Evolutionary conservation across 2,113 vertebrate genomes (phyloP).

Genomic region (Sisor rabdophorus): DNA sequence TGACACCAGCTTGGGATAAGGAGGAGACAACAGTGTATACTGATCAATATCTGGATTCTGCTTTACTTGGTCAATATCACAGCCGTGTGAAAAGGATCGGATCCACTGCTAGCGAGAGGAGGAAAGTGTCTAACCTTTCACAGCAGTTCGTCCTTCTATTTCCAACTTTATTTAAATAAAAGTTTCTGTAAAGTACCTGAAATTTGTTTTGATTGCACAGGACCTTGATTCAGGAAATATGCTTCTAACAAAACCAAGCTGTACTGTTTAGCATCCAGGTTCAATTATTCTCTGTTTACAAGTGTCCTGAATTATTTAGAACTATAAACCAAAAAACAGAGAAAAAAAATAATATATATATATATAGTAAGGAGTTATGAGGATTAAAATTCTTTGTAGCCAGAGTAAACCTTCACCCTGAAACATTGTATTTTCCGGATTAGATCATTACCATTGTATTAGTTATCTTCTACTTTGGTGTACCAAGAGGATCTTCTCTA

Average conservation of each 20-base stretch:
- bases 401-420: background rate
- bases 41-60: conserved; percentile 24
- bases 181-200: background rate
- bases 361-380: background rate
- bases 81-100: conserved; percentile 37
- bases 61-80: conserved; percentile 8
- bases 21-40: conserved; percentile 58
- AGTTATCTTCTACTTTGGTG: background rate
- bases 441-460: background rate
- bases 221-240: background rate
- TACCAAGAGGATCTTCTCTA: too few species aligned
- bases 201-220: background rate
- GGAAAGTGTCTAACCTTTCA: conserved; percentile 56
- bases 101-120: conserved; percentile 51
- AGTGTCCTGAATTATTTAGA: background rate
- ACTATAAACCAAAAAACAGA: background rate
- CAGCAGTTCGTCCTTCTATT: background rate
- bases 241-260: background rate
- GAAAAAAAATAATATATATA: background rate
- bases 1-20: conserved; percentile 40
- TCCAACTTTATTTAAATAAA: background rate
- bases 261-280: too few species aligned
- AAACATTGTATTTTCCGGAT: background rate
- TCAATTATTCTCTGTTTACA: background rate
- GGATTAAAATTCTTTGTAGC: background rate